These are phyloP conservation scores for Apogon talboti DNA, from an alignment of 2,797 vertebrate species.

Conservation along the genomic window DNA sequence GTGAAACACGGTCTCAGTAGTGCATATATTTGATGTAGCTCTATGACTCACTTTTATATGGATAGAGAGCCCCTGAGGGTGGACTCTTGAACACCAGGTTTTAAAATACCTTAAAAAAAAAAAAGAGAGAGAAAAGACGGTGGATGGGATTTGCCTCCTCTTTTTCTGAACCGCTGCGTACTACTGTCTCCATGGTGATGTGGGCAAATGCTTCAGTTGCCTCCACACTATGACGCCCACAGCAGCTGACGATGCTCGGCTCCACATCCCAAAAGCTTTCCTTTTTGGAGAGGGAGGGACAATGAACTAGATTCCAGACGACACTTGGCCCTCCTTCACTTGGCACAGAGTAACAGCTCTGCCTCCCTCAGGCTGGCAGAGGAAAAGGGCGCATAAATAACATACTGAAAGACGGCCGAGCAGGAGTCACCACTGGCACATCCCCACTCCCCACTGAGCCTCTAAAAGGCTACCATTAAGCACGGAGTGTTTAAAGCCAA, in stretches of 20 bases:
- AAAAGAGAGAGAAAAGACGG: conserved; percentile 29
- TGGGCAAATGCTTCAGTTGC: conserved; percentile 51
- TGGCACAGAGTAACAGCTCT: conserved; percentile 65
- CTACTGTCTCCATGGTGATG: conserved; percentile 65
- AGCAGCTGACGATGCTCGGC: conserved; percentile 53
- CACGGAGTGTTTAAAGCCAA: conserved; percentile 53
- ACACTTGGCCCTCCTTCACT: conserved; percentile 76
- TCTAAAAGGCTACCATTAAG: conserved; percentile 62
- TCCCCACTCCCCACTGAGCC: conserved; percentile 47
- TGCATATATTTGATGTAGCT: conserved; percentile 31
- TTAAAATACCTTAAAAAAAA: conserved; percentile 66
- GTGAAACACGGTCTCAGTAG: conserved; percentile 12
- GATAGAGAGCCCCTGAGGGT: conserved; percentile 51
- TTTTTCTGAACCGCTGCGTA: conserved; percentile 52
- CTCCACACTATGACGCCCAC: conserved; percentile 53
- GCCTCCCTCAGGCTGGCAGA: conserved; percentile 69
- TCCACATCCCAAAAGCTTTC: conserved; percentile 57
- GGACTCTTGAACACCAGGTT: conserved; percentile 53
- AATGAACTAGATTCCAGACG: conserved; percentile 73
- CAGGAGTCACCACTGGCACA: conserved; percentile 68
- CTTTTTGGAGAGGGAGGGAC: conserved; percentile 66
- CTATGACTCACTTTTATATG: conserved; percentile 42
- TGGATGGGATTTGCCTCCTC: conserved; percentile 46
- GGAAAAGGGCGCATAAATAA: conserved; percentile 72
- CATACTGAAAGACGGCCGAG: conserved; percentile 66